Conservation (phyloP, 2,113 vertebrate species). For the Sterrhoptilus dennistouni region DNA sequence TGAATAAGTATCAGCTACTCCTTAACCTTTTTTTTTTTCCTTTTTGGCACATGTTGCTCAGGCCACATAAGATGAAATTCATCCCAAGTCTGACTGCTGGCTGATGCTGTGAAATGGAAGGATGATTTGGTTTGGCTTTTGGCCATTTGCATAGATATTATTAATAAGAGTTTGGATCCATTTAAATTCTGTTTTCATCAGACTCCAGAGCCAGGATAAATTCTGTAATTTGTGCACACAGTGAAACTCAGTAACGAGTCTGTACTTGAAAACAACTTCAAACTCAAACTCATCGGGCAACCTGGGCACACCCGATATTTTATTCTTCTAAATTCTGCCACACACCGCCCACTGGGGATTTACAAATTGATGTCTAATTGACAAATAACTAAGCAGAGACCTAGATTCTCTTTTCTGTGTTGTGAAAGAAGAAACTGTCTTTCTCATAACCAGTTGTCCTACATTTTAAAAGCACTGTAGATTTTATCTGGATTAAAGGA, state of each 20-base stretch:
- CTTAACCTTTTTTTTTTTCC: neutral
- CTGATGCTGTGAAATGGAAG: neutral
- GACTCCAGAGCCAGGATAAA: neutral
- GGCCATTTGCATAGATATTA: neutral
- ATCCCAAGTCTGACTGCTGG: neutral
- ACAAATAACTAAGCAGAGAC: neutral
- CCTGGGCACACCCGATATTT: neutral
- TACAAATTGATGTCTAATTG: constrained; percentile 40
- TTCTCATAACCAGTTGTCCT: neutral
- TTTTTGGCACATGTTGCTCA: neutral
- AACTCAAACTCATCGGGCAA: neutral
- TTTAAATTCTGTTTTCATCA: neutral
- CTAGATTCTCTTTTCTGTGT: neutral
- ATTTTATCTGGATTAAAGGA: constrained; percentile 37
- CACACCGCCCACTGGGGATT: neutral
- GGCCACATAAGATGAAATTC: neutral
- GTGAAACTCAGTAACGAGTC: neutral
- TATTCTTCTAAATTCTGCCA: neutral
- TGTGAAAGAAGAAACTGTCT: constrained; percentile 9
- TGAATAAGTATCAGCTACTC: neutral
- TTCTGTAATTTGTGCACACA: neutral
- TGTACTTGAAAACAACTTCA: constrained; percentile 4
- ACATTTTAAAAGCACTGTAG: neutral
- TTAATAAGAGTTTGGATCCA: neutral
- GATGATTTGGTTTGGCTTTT: neutral